These are phyloP conservation scores for Onthophagus sagittarius DNA, from an alignment of 2,888 invertebrate species.

Conservation along the genomic window DNA sequence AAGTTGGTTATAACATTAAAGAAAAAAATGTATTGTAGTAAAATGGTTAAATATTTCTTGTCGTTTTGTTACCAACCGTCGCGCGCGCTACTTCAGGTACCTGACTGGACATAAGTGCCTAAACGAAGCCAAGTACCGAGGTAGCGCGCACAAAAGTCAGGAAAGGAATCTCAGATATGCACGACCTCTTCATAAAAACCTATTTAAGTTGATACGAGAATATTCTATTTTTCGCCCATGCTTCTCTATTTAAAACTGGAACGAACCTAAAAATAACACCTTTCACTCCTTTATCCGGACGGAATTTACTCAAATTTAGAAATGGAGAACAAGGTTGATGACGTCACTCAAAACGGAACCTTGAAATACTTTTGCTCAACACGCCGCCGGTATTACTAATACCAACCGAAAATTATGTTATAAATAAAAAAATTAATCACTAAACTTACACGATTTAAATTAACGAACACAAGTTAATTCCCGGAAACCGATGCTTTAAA, in stretches of 20 bases:
- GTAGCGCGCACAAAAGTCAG: slow-evolving; percentile 73
- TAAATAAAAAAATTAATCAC: no score
- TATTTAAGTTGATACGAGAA: no score
- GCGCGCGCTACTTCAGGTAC: slow-evolving; percentile 99
- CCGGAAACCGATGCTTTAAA: no score
- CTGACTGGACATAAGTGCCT: slow-evolving; percentile 64
- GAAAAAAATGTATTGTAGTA: background rate
- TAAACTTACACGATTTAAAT: no score
- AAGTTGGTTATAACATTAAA: no score
- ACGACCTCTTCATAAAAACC: background rate
- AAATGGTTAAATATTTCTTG: background rate
- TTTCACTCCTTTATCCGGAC: slow-evolving; percentile 8
- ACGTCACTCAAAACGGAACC: slow-evolving; percentile 44
- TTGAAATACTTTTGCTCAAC: slow-evolving; percentile 36
- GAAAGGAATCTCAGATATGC: background rate
- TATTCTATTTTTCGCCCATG: background rate
- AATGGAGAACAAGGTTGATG: slow-evolving; percentile 46
- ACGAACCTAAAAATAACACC: background rate
- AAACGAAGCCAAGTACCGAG: slow-evolving; percentile 80
- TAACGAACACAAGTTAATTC: no score
- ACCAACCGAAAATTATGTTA: background rate
- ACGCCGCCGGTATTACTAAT: slow-evolving; percentile 13
- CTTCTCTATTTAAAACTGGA: background rate
- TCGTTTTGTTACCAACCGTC: slow-evolving; percentile 52
- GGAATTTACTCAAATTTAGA: slow-evolving; percentile 36